phyloP scores from a whole-genome alignment of 1,140 invertebrate species.

The Homalodisca vitripennis region DNA sequence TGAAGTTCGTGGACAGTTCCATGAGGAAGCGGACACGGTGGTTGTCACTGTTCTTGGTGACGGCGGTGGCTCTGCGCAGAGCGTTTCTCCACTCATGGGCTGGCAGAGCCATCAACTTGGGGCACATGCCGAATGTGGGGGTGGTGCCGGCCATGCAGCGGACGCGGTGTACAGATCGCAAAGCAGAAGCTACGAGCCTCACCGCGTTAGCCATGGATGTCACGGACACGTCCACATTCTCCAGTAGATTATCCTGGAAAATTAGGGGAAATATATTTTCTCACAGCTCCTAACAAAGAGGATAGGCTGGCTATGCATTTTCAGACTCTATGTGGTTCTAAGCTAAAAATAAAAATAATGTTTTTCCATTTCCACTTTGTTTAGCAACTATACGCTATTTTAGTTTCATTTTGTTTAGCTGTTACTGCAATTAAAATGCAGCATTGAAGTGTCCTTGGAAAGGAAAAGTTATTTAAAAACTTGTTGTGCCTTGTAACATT shows the following conservation, averaged over 20 bases:
- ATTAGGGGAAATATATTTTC: no score
- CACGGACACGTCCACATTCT: slow-evolving; percentile 7
- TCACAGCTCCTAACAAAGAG: no score
- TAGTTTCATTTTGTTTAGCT: no score
- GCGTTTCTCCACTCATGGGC: not conserved
- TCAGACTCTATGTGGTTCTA: no score
- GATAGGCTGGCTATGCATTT: no score
- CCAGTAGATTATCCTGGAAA: not conserved
- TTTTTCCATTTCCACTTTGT: no score
- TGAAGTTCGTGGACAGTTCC: not conserved
- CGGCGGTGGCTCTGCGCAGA: not conserved
- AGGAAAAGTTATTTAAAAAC: no score
- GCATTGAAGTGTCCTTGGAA: no score
- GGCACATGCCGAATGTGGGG: slow-evolving; percentile 1
- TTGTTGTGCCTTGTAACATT: no score
- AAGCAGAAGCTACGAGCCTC: not conserved
- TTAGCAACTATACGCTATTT: no score
- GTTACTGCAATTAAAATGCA: no score
- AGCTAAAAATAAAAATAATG: no score
- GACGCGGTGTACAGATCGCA: not conserved
- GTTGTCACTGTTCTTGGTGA: not conserved
- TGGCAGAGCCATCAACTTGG: slow-evolving; percentile 7
- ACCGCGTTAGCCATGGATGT: slow-evolving; percentile 2
- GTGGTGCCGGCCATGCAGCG: slow-evolving; percentile 3
- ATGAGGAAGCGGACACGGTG: slow-evolving; percentile 1